Percentiles rank a stretch among this genome's conserved stretches.
Evolutionary conservation across 1,140 invertebrate genomes (phyloP).

Genomic region (Tigriopus japonicus): DNA sequence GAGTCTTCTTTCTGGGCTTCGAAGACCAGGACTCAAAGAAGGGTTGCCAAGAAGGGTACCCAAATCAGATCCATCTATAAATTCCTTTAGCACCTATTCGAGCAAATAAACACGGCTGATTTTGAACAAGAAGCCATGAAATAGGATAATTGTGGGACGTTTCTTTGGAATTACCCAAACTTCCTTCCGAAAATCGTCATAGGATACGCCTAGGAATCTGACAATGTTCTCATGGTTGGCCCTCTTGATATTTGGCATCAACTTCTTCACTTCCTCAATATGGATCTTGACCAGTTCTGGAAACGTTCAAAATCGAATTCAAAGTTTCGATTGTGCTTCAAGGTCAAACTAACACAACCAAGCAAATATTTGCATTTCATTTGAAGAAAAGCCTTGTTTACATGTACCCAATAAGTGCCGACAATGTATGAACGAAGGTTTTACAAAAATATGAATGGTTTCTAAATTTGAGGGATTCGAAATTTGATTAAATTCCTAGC

Average conservation of each 20-base stretch:
- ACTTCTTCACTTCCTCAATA: not conserved
- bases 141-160: not conserved
- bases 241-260: not conserved
- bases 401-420: too few relatives aligned
- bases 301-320: not conserved
- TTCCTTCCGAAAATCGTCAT: conserved; percentile 7
- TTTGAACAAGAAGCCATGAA: too few relatives aligned
- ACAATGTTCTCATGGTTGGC: not conserved
- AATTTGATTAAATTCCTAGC: too few relatives aligned
- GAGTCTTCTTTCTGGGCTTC: not conserved
- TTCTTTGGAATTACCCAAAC: not conserved
- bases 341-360: too few relatives aligned
- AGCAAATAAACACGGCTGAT: too few relatives aligned
- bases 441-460: too few relatives aligned
- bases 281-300: not conserved
- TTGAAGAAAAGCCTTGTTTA: too few relatives aligned
- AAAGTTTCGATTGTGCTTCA: too few relatives aligned
- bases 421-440: too few relatives aligned
- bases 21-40: not conserved
- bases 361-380: too few relatives aligned
- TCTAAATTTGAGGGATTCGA: too few relatives aligned
- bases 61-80: conserved; percentile 1
- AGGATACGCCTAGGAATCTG: not conserved
- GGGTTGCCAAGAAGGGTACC: not conserved
- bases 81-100: not conserved